Evolutionary conservation across 2,888 invertebrate species (phyloP).

Genomic region (Apamea crenata): DNA sequence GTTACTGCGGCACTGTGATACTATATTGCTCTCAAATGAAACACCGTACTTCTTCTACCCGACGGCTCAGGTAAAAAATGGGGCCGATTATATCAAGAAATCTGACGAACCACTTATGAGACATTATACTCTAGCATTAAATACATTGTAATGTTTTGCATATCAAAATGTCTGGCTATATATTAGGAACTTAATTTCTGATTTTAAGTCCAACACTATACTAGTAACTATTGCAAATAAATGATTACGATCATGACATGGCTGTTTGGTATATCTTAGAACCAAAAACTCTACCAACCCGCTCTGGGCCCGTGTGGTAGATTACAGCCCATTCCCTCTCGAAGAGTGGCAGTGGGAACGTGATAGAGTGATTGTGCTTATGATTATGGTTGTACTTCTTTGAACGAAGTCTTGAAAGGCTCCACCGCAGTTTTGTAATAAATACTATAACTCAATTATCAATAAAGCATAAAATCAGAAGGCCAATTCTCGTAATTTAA

Average conservation of each 20-base stretch:
- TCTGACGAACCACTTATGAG: background rate
- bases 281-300: background rate
- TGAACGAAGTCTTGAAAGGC: background rate
- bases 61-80: too few relatives aligned
- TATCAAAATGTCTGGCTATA: too few relatives aligned
- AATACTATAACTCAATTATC: too few relatives aligned
- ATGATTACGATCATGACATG: too few relatives aligned
- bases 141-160: too few relatives aligned
- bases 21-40: too few relatives aligned
- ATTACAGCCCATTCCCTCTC: background rate
- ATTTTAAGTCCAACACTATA: too few relatives aligned
- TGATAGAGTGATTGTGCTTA: background rate
- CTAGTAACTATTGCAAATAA: too few relatives aligned
- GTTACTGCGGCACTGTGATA: background rate
- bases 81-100: too few relatives aligned
- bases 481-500: too few relatives aligned
- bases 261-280: background rate
- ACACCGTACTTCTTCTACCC: background rate
- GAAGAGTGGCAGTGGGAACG: background rate
- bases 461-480: background rate
- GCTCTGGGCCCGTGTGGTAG: background rate
- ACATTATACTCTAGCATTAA: too few relatives aligned
- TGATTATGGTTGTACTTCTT: background rate
- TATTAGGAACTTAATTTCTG: too few relatives aligned
- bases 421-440: background rate